Evolutionary conservation across 2,888 invertebrate species (phyloP).

Genomic region (Sphecodes monilicornis): DNA sequence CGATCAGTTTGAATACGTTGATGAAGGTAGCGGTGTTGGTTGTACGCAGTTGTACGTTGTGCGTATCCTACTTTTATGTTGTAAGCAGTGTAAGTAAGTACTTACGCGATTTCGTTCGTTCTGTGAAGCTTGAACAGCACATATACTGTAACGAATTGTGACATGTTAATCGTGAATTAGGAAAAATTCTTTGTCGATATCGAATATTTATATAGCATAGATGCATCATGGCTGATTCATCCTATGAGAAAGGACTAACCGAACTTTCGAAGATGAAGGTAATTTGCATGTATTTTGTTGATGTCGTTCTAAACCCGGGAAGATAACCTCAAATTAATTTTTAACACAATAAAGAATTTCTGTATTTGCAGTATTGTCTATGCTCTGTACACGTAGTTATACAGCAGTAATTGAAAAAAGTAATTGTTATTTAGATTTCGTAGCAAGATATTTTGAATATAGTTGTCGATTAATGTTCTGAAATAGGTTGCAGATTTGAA

Average conservation of each 20-base stretch:
- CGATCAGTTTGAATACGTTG: constrained; percentile 26
- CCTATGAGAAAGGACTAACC: constrained; percentile 81
- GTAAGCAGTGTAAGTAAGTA: too few relatives aligned
- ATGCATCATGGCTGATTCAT: constrained; percentile 81
- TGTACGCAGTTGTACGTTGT: neutral
- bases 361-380: neutral
- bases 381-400: neutral
- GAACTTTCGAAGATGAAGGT: constrained; percentile 83
- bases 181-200: constrained; percentile 88
- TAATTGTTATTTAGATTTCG: neutral
- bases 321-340: constrained; percentile 43
- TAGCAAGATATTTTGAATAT: neutral
- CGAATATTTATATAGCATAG: constrained; percentile 26
- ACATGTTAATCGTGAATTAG: constrained; percentile 41
- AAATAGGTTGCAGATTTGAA: constrained; percentile 93
- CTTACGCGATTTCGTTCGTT: constrained; percentile 28
- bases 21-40: constrained; percentile 35
- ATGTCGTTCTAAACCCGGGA: neutral
- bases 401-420: neutral
- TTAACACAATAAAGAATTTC: neutral
- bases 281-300: constrained; percentile 11
- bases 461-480: neutral
- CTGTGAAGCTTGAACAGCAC: neutral
- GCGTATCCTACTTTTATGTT: constrained; percentile 28
- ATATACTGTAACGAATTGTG: constrained; percentile 27